Conservation (phyloP, 92 coral and sea anemone species). For the Virgularia gustaviana region DNA sequence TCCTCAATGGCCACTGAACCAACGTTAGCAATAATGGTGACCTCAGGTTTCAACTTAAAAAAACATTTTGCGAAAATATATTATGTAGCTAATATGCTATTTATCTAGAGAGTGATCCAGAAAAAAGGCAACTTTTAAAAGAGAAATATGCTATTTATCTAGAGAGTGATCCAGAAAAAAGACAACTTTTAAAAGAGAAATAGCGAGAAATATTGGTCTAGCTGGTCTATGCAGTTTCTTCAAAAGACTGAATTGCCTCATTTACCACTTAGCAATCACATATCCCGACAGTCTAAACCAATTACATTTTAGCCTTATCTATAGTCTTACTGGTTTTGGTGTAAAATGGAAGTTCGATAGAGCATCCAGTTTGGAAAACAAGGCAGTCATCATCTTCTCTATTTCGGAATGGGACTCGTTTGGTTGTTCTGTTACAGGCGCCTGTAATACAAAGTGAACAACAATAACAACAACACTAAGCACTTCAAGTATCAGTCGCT, state of each 20-base stretch:
- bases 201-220: too few species aligned
- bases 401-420: conserved; percentile 73
- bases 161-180: too few species aligned
- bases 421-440: conserved; percentile 62
- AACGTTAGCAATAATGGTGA: conserved; percentile 76
- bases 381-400: conserved; percentile 73
- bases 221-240: too few species aligned
- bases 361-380: conserved; percentile 81
- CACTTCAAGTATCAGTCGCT: too few species aligned
- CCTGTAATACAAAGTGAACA: conserved; percentile 41
- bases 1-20: conserved; percentile 84
- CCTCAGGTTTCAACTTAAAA: conserved; percentile 77
- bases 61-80: background rate
- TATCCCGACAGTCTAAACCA: background rate
- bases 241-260: too few species aligned
- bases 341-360: conserved; percentile 94
- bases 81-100: background rate
- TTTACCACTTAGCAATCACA: too few species aligned
- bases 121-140: too few species aligned
- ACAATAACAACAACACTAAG: too few species aligned
- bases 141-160: background rate
- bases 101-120: background rate
- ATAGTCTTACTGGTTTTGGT: conserved; percentile 85
- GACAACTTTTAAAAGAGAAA: background rate
- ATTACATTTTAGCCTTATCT: background rate